phyloP scores from a whole-genome alignment of 2,888 invertebrate genomes.

The Conchocele bisecta region DNA sequence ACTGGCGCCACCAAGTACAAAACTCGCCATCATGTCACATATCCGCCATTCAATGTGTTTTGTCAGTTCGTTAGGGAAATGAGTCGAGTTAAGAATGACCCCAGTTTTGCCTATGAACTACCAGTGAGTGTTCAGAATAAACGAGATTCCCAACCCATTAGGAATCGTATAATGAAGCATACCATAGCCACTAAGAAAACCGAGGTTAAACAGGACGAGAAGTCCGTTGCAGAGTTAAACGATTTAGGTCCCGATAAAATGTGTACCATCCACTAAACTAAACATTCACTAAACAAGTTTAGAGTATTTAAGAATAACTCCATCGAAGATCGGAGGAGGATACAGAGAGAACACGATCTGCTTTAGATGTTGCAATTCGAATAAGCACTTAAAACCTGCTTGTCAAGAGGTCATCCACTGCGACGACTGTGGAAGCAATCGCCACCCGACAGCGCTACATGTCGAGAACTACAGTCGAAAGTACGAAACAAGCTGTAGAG shows the following conservation, averaged over 20 bases:
- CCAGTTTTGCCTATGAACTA: slow-evolving; percentile 4
- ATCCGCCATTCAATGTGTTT: slow-evolving; percentile 2
- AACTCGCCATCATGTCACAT: not conserved
- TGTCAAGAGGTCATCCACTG: not conserved
- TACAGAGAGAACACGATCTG: slow-evolving; percentile 13
- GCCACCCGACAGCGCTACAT: not conserved
- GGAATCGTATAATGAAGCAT: too few species aligned
- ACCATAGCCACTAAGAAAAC: not conserved
- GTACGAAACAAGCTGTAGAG: too few species aligned
- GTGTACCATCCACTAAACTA: slow-evolving; percentile 13
- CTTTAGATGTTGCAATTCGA: not conserved
- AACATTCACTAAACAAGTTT: slow-evolving; percentile 27
- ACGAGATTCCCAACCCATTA: too few species aligned
- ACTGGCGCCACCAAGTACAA: slow-evolving; percentile 5
- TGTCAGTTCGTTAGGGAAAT: slow-evolving; percentile 4
- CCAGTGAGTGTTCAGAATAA: too few species aligned
- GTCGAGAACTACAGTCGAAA: not conserved
- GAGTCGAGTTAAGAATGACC: slow-evolving; percentile 7
- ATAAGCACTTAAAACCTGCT: not conserved
- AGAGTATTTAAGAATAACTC: not conserved
- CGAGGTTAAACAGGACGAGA: too few species aligned
- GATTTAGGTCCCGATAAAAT: not conserved
- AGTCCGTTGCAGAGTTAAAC: not conserved
- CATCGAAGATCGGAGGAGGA: slow-evolving; percentile 3
- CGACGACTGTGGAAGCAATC: not conserved